Base-by-base conservation (phyloP, 2,888 invertebrate genomes). In the Eristalis tenax region DNA sequence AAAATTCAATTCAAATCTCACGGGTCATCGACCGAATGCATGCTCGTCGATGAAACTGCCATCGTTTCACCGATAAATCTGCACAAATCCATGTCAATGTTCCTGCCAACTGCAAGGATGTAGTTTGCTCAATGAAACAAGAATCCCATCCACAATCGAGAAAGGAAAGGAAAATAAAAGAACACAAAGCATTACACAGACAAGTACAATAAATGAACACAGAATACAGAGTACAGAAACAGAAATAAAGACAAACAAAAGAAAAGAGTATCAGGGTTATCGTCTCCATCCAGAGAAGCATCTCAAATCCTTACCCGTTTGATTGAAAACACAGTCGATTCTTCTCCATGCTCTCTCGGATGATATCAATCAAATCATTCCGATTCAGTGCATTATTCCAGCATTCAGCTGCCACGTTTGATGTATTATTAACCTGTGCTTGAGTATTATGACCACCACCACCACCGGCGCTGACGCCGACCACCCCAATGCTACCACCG, bases 341-440 rank as follows among this genome's bases (percentile, higher is more conserved):
- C 93, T 97, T 97, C 93, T 97, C 97, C 97, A 98, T 97, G 93
- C 97, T 97, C 89, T 97, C 97, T 93, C 97, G 96, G 91, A 97
- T 97, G 91, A 97, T 96, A 94, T 97, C 97, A 89, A 97, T 95
- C 89, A 97, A 94, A 93, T 97, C 97, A 89, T 96, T 96, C 90
- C 97, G 94, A 92, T 97, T 97, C 90, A 97, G 93, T 89, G 96
- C 96, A 89, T 96, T 96, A 77, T 96, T 96, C 90, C 94, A 93
- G 83, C 94, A 94, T 85, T 95, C 95, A 8, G 92, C 84, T 68
- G 87, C 77, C 81, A 73, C 81, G 70, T 81, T 82, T 81, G 86
- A 85, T 80, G 87, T 87, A 75, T 87, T 87, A 87, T 83, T 87
- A 87, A 83, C 75, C 79, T 87, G 87, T 56, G 83, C 63, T 75